Evolutionary conservation across 2,888 invertebrate genomes (phyloP).

Genomic region (Drosophila silvestris): DNA sequence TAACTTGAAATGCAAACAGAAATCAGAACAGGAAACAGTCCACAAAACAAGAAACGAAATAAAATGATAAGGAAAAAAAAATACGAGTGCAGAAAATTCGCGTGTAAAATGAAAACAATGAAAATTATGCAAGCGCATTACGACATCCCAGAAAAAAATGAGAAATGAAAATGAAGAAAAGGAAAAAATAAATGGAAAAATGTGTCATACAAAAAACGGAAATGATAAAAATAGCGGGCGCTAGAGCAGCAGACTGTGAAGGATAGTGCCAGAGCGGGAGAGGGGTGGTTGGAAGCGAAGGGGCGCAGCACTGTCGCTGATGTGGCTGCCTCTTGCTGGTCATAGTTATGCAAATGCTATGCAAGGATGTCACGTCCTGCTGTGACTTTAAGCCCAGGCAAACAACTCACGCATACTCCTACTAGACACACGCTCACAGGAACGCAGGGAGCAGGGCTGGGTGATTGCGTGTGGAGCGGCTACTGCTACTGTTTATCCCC

Average conservation of each 20-base stretch:
- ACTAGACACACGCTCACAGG: conserved; percentile 27
- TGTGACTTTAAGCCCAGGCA: conserved; percentile 72
- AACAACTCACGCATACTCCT: conserved; percentile 13
- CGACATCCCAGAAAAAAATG: conserved; percentile 23
- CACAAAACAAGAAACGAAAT: conserved; percentile 29
- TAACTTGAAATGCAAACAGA: conserved; percentile 77
- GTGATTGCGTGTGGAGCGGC: neutral
- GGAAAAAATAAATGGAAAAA: conserved; percentile 24
- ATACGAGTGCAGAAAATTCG: conserved; percentile 64
- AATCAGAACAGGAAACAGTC: conserved; percentile 70
- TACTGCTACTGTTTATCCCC: neutral
- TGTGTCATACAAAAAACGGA: conserved; percentile 63
- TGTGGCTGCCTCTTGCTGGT: conserved; percentile 64
- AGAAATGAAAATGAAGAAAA: neutral
- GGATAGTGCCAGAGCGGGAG: neutral
- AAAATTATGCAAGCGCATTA: conserved; percentile 78
- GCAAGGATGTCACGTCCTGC: conserved; percentile 80
- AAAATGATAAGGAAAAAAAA: conserved; percentile 42
- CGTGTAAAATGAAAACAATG: conserved; percentile 79
- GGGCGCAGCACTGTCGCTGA: conserved; percentile 25
- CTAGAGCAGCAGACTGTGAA: conserved; percentile 53
- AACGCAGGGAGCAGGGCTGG: neutral
- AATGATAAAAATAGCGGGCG: conserved; percentile 71
- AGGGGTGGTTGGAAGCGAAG: neutral
- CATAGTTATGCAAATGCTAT: conserved; percentile 80